These are phyloP conservation scores for Chiloscyllium plagiosum DNA, from an alignment of 2,113 vertebrate species.

Conservation along the genomic window DNA sequence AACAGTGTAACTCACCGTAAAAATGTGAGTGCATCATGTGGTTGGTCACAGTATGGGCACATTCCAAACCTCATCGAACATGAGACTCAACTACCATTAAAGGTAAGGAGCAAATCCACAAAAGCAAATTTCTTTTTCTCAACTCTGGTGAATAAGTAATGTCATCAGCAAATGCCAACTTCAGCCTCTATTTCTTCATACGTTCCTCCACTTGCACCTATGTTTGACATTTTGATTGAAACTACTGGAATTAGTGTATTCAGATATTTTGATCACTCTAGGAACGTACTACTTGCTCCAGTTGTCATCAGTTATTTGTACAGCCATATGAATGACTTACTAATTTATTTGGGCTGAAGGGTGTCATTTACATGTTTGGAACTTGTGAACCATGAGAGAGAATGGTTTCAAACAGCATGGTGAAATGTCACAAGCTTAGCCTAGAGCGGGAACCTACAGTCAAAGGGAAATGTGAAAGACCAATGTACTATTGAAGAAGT, in stretches of 20 bases:
- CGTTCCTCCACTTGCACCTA: neutral
- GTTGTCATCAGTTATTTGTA: neutral
- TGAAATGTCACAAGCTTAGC: neutral
- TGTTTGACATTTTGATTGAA: neutral
- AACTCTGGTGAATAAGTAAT: neutral
- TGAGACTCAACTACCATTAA: neutral
- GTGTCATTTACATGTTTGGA: neutral
- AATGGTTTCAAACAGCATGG: neutral
- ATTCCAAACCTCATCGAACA: neutral
- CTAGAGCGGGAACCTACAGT: neutral
- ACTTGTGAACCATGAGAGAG: neutral
- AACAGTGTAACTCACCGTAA: neutral
- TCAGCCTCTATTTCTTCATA: neutral
- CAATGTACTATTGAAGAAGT: neutral
- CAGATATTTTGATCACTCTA: neutral
- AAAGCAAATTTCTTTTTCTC: neutral
- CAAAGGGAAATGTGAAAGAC: neutral
- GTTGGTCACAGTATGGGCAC: neutral
- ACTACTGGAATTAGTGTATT: neutral
- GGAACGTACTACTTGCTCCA: neutral
- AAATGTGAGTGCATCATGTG: neutral
- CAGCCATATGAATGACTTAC: neutral
- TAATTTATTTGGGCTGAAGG: neutral
- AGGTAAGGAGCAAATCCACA: neutral
- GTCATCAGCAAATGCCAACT: neutral